Conservation (phyloP, 2,797 vertebrate genomes). For the Hyperoplus lanceolatus region DNA sequence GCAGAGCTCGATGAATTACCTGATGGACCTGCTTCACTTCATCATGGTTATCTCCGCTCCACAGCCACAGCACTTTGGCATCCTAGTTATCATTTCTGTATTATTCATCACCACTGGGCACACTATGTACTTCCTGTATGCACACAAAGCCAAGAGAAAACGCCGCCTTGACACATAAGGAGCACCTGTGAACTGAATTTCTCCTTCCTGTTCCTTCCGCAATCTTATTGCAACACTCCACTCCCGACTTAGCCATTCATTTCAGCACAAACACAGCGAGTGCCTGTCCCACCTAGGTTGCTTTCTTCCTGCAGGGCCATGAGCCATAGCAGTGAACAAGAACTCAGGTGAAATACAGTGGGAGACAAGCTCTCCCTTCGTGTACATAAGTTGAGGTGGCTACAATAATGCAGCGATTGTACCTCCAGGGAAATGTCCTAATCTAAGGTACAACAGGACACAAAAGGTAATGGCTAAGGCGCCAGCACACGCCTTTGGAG, state of each 20-base stretch:
- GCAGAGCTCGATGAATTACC: constrained; percentile 90
- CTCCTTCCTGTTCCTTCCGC: constrained; percentile 70
- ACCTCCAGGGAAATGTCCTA: constrained; percentile 56
- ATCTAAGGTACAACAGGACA: constrained; percentile 50
- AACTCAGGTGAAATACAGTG: constrained; percentile 79
- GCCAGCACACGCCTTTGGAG: constrained; percentile 43
- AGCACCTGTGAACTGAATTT: constrained; percentile 79
- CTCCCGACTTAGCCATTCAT: constrained; percentile 72
- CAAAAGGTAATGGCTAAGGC: constrained; percentile 37
- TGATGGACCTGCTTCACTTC: constrained; percentile 88
- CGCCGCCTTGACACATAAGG: constrained; percentile 77
- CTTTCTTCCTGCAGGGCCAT: constrained; percentile 59
- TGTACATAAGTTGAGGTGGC: constrained; percentile 63
- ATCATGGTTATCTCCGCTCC: constrained; percentile 84
- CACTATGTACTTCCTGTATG: constrained; percentile 85
- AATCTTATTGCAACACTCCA: constrained; percentile 70
- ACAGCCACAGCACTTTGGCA: constrained; percentile 83
- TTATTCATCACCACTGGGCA: constrained; percentile 85
- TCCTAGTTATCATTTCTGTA: constrained; percentile 86
- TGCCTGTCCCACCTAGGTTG: constrained; percentile 68
- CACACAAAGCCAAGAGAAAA: constrained; percentile 86
- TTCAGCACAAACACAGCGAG: constrained; percentile 72
- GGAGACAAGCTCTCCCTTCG: constrained; percentile 69
- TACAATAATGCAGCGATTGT: constrained; percentile 57
- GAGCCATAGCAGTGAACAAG: constrained; percentile 60